Percentiles rank a stretch among this genome's conserved stretches.
Conservation (phyloP, 2,888 invertebrate genomes). For the Nemoura dubitans region DNA sequence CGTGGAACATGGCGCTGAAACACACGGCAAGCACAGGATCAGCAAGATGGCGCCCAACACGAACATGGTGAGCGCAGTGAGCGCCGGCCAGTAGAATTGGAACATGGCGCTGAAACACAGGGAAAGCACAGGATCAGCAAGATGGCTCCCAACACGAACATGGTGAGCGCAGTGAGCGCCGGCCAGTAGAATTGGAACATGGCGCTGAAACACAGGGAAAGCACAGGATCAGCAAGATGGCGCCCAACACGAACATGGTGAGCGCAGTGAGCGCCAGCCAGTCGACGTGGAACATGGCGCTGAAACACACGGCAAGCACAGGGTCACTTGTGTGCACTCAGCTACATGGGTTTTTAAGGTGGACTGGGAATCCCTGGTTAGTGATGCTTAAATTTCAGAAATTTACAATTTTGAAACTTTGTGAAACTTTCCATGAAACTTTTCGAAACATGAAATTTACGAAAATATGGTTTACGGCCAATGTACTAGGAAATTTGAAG, state of each 20-base stretch:
- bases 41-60: constrained; percentile 76
- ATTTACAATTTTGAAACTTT: too few relatives aligned
- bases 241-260: constrained; percentile 73
- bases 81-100: constrained; percentile 80
- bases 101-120: constrained; percentile 65
- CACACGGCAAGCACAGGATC: constrained; percentile 74
- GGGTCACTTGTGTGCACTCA: too few relatives aligned
- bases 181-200: constrained; percentile 84
- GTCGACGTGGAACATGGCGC: constrained; percentile 73
- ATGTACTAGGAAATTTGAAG: too few relatives aligned
- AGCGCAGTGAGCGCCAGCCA: constrained; percentile 81
- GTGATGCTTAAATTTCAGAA: too few relatives aligned
- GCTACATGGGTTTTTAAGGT: too few relatives aligned
- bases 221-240: constrained; percentile 79
- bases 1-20: constrained; percentile 68
- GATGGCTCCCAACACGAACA: constrained; percentile 76
- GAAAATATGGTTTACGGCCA: too few relatives aligned
- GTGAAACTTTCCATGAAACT: too few relatives aligned
- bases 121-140: constrained; percentile 78
- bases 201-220: constrained; percentile 59
- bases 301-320: constrained; percentile 68
- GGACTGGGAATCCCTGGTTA: too few relatives aligned
- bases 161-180: constrained; percentile 74
- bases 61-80: constrained; percentile 76
- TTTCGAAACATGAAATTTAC: too few relatives aligned